phyloP scores from a whole-genome alignment of 2,888 invertebrate species.

The Cartodere bifasciata region DNA sequence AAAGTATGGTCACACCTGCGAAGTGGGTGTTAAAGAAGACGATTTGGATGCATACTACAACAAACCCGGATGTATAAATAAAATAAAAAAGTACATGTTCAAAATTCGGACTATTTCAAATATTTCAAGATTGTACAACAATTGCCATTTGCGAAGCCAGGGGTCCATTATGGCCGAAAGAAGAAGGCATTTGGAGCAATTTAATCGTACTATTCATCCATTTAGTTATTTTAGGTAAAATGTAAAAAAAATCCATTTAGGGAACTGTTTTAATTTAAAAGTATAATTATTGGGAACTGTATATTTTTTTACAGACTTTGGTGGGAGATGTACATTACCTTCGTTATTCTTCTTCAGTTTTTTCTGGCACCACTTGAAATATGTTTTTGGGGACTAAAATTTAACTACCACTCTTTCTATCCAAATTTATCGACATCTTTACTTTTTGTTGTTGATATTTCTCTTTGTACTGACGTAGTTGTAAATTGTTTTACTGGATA shows the following conservation, averaged over 20 bases:
- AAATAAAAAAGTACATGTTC: constrained; percentile 6
- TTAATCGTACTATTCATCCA: constrained; percentile 23
- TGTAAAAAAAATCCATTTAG: neutral
- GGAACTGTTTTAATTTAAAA: neutral
- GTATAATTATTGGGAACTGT: neutral
- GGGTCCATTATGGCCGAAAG: constrained; percentile 24
- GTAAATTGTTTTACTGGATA: constrained; percentile 23
- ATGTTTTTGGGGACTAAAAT: constrained; percentile 2
- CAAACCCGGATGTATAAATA: constrained; percentile 7
- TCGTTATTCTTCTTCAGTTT: constrained; percentile 18
- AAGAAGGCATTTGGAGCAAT: constrained; percentile 20
- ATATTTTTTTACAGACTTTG: constrained; percentile 17
- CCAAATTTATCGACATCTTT: too few relatives aligned
- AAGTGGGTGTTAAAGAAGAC: constrained; percentile 14
- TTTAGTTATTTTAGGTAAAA: constrained; percentile 22
- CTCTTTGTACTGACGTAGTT: constrained; percentile 14
- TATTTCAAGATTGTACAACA: constrained; percentile 22
- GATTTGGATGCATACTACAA: constrained; percentile 13
- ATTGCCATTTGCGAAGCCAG: constrained; percentile 24
- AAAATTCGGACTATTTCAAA: constrained; percentile 17
- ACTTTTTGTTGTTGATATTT: constrained; percentile 10
- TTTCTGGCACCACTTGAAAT: constrained; percentile 20
- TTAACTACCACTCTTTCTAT: too few relatives aligned
- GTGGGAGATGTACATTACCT: constrained; percentile 20
- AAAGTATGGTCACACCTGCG: constrained; percentile 13